A percentile compares a stretch with the other conserved stretches of the same genome.
Conservation (phyloP, 2,797 vertebrate species). For the Hypotaenidia philippensis region DNA sequence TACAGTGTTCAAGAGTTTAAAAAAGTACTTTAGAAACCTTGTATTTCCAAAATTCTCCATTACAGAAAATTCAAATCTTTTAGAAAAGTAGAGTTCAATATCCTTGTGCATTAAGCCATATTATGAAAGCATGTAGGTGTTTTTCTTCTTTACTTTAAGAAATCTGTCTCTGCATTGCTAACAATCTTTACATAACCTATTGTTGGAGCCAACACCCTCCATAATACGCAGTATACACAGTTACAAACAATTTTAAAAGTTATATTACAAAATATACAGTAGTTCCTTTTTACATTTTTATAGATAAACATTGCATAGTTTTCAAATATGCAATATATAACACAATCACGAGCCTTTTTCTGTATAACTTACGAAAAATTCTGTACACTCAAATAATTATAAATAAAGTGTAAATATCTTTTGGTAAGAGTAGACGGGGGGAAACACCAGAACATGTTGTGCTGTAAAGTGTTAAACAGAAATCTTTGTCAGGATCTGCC, state of each 20-base stretch:
- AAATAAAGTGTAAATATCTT: conserved; percentile 65
- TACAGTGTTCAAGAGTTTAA: neutral
- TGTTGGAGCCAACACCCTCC: conserved; percentile 10
- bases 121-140: neutral
- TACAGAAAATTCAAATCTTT: conserved; percentile 19
- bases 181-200: neutral
- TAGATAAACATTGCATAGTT: conserved; percentile 66
- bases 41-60: conserved; percentile 29
- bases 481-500: neutral
- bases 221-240: neutral
- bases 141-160: neutral
- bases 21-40: conserved; percentile 49
- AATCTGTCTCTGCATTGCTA: conserved; percentile 33
- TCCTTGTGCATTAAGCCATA: neutral
- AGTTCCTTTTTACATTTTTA: conserved; percentile 57
- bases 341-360: conserved; percentile 15
- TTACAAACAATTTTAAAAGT: conserved; percentile 48
- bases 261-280: conserved; percentile 75
- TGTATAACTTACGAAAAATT: conserved; percentile 73
- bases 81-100: conserved; percentile 25
- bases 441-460: neutral
- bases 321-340: conserved; percentile 58
- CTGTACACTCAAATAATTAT: conserved; percentile 73
- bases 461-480: conserved; percentile 13
- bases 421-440: neutral